Percentiles rank a stretch among this genome's conserved stretches.
phyloP scores from a whole-genome alignment of 2,113 vertebrate genomes.

The Suricata suricatta region DNA sequence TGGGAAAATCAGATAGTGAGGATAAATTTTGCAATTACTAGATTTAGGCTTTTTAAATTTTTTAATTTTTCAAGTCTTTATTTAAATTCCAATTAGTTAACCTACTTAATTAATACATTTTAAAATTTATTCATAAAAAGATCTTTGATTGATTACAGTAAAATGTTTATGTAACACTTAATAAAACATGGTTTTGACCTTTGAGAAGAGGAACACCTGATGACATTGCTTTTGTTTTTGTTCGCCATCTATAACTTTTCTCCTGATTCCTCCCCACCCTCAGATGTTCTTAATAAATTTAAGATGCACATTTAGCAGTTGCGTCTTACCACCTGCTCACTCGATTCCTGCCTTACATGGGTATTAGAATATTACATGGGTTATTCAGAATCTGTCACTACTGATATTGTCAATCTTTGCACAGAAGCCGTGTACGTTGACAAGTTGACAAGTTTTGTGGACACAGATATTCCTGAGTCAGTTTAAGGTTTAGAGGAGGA shows the following conservation, averaged over 20 bases:
- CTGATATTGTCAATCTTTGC: conserved; percentile 66
- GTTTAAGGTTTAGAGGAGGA: neutral
- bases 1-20: neutral
- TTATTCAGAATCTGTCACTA: conserved; percentile 64
- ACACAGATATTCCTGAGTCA: neutral
- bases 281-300: conserved; percentile 62
- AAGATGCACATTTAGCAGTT: conserved; percentile 66
- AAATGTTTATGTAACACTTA: neutral
- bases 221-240: neutral
- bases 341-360: conserved; percentile 42
- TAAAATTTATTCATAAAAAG: neutral
- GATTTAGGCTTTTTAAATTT: neutral
- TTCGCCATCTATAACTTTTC: neutral
- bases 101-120: neutral
- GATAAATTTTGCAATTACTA: neutral
- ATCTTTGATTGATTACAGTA: fast-evolving
- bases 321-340: conserved; percentile 61
- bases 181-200: neutral
- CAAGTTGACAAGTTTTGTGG: neutral
- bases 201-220: neutral
- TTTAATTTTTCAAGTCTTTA: neutral
- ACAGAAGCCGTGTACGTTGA: conserved; percentile 10
- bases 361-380: conserved; percentile 57
- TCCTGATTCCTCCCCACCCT: neutral
- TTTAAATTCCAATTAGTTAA: neutral